Conservation (phyloP, 1,140 invertebrate species). For the Scaptomyza pallida region DNA sequence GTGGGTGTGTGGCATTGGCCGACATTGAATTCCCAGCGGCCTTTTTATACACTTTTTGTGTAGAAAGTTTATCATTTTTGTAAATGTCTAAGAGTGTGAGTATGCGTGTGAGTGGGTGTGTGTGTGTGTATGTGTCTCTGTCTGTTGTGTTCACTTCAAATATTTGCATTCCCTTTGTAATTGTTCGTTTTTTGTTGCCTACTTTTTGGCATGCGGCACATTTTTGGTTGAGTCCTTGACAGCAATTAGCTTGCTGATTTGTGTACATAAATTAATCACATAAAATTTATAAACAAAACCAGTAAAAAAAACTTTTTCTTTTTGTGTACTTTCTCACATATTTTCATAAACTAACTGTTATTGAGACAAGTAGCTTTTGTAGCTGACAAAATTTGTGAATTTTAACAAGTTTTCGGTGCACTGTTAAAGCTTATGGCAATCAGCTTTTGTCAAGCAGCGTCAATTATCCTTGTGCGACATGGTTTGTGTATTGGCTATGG, state of each 20-base stretch:
- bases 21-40: conserved; percentile 42
- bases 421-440: conserved; percentile 1
- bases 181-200: conserved; percentile 24
- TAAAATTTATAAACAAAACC: too few species aligned
- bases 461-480: not conserved
- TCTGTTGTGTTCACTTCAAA: not conserved
- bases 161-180: not conserved
- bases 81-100: conserved; percentile 16
- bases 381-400: not conserved
- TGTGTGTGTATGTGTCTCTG: conserved; percentile 4
- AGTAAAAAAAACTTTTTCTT: too few species aligned
- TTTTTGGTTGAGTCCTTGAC: not conserved
- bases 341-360: too few species aligned
- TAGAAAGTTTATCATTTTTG: conserved; percentile 38
- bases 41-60: conserved; percentile 36
- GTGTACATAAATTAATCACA: too few species aligned
- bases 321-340: too few species aligned
- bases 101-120: not conserved
- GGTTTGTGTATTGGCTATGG: conserved; percentile 37
- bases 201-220: conserved; percentile 23
- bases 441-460: conserved; percentile 13
- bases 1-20: conserved; percentile 3
- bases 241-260: not conserved
- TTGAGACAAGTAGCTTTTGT: not conserved
- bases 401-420: too few species aligned